Conservation (phyloP, 2,113 vertebrate genomes). For the Planiliza haematocheilus region DNA sequence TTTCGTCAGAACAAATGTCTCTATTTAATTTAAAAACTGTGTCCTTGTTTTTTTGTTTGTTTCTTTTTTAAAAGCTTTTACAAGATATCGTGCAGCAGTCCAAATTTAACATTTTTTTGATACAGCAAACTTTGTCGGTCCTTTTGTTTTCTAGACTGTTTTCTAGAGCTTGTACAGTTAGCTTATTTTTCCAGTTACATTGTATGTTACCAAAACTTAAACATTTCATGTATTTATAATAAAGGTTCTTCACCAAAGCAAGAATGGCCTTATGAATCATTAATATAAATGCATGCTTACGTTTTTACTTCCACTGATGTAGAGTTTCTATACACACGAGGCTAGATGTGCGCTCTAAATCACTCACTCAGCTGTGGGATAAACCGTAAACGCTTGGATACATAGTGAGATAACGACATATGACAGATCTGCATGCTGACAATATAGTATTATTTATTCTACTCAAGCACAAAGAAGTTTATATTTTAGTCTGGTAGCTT, state of each 20-base stretch:
- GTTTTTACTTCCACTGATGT: slow-evolving; percentile 40
- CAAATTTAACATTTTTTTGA: slow-evolving; percentile 56
- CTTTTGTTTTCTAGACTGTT: slow-evolving; percentile 61
- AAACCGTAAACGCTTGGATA: background rate
- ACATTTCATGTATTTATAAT: slow-evolving; percentile 85
- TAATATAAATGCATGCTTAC: slow-evolving; percentile 78
- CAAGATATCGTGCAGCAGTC: background rate
- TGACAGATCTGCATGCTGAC: background rate
- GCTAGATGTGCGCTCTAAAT: background rate
- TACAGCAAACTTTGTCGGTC: slow-evolving; percentile 42
- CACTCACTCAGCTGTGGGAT: background rate
- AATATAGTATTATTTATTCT: slow-evolving; percentile 16
- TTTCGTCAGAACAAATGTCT: slow-evolving; percentile 61
- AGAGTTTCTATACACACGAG: slow-evolving; percentile 6
- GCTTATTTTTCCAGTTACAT: slow-evolving; percentile 59
- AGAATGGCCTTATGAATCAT: slow-evolving; percentile 83
- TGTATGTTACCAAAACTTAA: slow-evolving; percentile 80
- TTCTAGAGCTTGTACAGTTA: slow-evolving; percentile 65
- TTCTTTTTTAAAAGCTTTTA: background rate
- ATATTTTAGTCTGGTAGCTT: slow-evolving; percentile 15
- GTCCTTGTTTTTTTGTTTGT: slow-evolving; percentile 25
- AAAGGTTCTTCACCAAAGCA: slow-evolving; percentile 83
- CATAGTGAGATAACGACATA: background rate
- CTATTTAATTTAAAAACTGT: slow-evolving; percentile 54
- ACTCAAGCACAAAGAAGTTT: slow-evolving; percentile 2